Percentiles rank a stretch among this genome's conserved stretches.
phyloP scores from a whole-genome alignment of 2,888 invertebrate species.

The Acanthopleura granulata region DNA sequence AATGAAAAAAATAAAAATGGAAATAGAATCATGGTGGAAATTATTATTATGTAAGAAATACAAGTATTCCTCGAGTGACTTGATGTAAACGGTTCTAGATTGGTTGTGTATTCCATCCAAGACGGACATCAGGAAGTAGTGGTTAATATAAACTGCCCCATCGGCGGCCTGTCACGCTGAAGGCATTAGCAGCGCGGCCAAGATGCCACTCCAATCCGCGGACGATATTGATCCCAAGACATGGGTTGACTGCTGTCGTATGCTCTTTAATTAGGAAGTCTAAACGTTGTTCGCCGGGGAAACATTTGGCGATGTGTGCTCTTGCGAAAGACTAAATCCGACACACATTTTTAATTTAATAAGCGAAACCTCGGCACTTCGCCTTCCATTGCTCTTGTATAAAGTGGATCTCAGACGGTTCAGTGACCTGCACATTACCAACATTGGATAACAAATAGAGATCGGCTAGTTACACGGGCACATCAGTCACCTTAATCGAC shows the following conservation, averaged over 20 bases:
- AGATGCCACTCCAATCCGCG: not conserved
- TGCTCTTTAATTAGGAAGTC: constrained; percentile 6
- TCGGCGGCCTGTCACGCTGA: too few relatives aligned
- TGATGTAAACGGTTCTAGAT: too few relatives aligned
- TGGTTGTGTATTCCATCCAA: too few relatives aligned
- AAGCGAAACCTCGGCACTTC: not conserved
- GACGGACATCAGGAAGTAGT: too few relatives aligned
- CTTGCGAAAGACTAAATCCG: not conserved
- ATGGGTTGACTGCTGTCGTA: constrained; percentile 3
- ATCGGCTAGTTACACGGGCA: not conserved
- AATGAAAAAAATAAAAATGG: too few relatives aligned
- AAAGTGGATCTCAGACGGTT: not conserved
- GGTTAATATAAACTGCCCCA: too few relatives aligned
- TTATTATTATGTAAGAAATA: too few relatives aligned
- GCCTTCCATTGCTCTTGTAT: not conserved
- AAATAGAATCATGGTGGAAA: too few relatives aligned
- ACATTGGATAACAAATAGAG: constrained; percentile 17
- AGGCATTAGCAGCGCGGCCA: not conserved
- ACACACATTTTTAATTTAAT: constrained; percentile 12
- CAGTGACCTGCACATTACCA: not conserved
- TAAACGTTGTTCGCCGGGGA: not conserved
- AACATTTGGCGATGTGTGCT: constrained; percentile 1
- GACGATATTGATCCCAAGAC: not conserved
- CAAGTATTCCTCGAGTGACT: too few relatives aligned
- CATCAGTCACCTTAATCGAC: constrained; percentile 1